Evolutionary conservation across 92 coral and sea anemone genomes (phyloP), one percentile per base, ranked within the genome.

Genomic region (Metridium senile): DNA sequence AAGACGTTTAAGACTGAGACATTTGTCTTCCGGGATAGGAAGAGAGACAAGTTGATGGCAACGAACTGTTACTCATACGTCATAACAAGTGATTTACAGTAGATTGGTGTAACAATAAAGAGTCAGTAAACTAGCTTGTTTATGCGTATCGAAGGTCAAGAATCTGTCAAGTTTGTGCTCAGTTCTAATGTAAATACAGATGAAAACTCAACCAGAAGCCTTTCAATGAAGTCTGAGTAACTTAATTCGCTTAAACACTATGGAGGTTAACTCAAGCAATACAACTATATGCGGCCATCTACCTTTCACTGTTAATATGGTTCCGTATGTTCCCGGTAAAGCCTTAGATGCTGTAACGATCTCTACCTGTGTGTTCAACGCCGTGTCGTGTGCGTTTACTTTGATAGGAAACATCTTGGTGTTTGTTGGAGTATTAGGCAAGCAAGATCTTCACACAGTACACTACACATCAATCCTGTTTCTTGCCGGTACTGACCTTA

Each of bases 401-500:
- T 45, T 90, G 22, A 54, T 61, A 18, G 87, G 82, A 30, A 90
- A 90, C 68, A n/a, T 77, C 19, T 62, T 90, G 32, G 96, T 90
- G 30, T 87, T 87, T 47, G 68, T 87, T n/a, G 96, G 89, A 17
- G 77, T 90, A 26, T 56, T 90, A 43, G 81, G 96, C 58, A 90
- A 87, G 53, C 74, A 71, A 0, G 92, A 87, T 39, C 89, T 90
- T 1, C 86, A 79, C 4, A 90, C 85, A 22, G 89, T 87, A 11
- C 83, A 90, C 80, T 87, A 90, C 74, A 87, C 92, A 0, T 90
- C 96, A 0, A 88, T 90, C 1, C 56, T 90, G 28, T 90, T 90
- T 69, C 82, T 90, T 13, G 89, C 92, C 1, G 71, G 79, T 1
- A 80, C 92, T 2, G 96, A 90, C 62, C 80, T 90, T 23, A 9